Base-by-base conservation (phyloP, 2,113 vertebrate genomes). In the Tragelaphus scriptus region DNA sequence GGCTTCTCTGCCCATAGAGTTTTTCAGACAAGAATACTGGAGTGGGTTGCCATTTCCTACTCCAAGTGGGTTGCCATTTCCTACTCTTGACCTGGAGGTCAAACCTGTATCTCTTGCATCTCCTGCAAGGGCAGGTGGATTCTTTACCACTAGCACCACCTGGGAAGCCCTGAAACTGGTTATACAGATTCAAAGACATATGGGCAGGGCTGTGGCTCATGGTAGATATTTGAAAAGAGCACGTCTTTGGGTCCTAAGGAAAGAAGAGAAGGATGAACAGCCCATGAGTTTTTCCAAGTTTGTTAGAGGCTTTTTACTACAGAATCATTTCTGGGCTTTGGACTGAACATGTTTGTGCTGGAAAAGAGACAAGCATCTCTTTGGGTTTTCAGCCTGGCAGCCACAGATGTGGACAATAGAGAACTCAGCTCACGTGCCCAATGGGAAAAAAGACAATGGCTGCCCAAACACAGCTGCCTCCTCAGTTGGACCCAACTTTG, bases 401-500 rank as follows among this genome's bases (percentile, higher is more conserved):
- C 85, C 17, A 71, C 58, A 2, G 86, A 95, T 88, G 81, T 90
- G 14, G 56, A 90, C 55, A 91, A 30, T 2, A 49, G 92, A 21
- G 85, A 96, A 89, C 77, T 71, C 47, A 97, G 63, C 14, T 91
- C 94, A 85, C 95, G 51, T 91, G 92, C 93, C 81, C 36, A 40
- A 32, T 87, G 1, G 95, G 53, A 95, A 94, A 88, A 97, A 96
- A 90, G 5, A 96, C 94, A 90, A 0, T 96, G 49, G 0, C 56
- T 89, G 59, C 96, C 91, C 96, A 97, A 98, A 97, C 97, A 96
- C 96, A 98, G 97, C 98, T 97, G 95, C 81, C 96, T 98, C 95
- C 63, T 96, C 63, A 88, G n/a, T 56, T 84, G 97, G 79, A 91
- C 68, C 88, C 71, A 56, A 51, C 85, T 97, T 97, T 90, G 93